phyloP scores from a whole-genome alignment of 2,113 vertebrate species.

The Pterocles orientalis region DNA sequence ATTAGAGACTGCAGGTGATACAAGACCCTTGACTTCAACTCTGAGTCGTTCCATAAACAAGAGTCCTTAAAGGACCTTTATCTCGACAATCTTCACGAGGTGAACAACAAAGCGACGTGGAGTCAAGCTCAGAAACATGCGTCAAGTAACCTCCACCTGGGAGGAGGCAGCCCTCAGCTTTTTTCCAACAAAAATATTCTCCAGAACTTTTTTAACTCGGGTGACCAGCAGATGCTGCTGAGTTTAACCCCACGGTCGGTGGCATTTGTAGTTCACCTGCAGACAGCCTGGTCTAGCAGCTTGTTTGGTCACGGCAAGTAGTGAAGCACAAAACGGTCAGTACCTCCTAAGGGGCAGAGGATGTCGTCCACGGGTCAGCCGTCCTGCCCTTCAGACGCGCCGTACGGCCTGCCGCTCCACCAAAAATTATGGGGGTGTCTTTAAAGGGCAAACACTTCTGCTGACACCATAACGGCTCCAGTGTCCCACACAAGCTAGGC shows the following conservation, averaged over 20 bases:
- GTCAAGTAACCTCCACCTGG: background rate
- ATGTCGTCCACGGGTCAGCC: conserved; percentile 80
- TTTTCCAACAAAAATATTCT: background rate
- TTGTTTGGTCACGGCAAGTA: conserved; percentile 51
- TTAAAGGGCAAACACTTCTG: conserved; percentile 83
- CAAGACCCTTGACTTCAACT: background rate
- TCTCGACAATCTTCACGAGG: background rate
- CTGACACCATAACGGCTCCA: conserved; percentile 84
- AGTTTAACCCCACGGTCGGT: background rate
- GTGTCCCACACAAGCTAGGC: conserved; percentile 84
- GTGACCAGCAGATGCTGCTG: background rate
- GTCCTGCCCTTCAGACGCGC: conserved; percentile 83
- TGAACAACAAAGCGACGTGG: background rate
- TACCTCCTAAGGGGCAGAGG: conserved; percentile 82
- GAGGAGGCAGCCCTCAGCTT: background rate
- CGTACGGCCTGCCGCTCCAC: conserved; percentile 78
- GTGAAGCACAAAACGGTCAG: conserved; percentile 80
- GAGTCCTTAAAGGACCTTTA: background rate
- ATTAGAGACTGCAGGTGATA: background rate
- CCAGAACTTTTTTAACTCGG: background rate
- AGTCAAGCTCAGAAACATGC: conserved; percentile 3
- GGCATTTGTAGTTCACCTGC: background rate
- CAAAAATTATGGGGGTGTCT: conserved; percentile 80
- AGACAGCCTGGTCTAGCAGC: conserved; percentile 10
- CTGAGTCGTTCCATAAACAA: background rate